phyloP scores from a whole-genome alignment of 2,113 vertebrate species.

The Thryonomys swinderianus region DNA sequence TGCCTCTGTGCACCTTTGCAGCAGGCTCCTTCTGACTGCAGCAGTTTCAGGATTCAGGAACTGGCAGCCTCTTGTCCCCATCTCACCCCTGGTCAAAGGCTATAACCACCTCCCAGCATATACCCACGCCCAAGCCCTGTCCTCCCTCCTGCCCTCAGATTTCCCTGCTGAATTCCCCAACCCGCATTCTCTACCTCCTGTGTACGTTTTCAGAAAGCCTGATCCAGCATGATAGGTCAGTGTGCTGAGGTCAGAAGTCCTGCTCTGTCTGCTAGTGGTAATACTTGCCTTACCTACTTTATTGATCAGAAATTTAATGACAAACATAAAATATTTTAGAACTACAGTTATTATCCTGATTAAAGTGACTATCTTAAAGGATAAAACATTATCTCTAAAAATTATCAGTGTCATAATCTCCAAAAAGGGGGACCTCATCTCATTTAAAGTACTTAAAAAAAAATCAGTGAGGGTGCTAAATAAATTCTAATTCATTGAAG shows the following conservation, averaged over 20 bases:
- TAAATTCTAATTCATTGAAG: neutral
- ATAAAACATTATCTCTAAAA: neutral
- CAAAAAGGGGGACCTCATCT: neutral
- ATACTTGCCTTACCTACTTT: neutral
- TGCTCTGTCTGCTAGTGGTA: neutral
- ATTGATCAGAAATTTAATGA: neutral
- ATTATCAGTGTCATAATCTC: neutral
- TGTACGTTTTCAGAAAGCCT: neutral
- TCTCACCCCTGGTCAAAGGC: neutral
- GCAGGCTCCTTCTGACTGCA: neutral
- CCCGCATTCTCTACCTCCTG: neutral
- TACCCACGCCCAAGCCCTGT: neutral
- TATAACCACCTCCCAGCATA: neutral
- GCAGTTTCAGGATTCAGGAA: neutral
- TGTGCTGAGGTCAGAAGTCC: neutral
- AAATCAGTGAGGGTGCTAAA: constrained; percentile 2
- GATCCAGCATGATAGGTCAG: neutral
- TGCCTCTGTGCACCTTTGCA: neutral
- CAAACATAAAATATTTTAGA: neutral
- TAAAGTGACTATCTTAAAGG: neutral
- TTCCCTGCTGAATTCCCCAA: neutral
- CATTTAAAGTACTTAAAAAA: neutral
- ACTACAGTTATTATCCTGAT: neutral
- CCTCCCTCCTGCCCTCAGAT: neutral
- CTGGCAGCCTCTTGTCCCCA: neutral